phyloP scores from a whole-genome alignment of 92 coral and sea anemone species.

The Phenganax subtilis region DNA sequence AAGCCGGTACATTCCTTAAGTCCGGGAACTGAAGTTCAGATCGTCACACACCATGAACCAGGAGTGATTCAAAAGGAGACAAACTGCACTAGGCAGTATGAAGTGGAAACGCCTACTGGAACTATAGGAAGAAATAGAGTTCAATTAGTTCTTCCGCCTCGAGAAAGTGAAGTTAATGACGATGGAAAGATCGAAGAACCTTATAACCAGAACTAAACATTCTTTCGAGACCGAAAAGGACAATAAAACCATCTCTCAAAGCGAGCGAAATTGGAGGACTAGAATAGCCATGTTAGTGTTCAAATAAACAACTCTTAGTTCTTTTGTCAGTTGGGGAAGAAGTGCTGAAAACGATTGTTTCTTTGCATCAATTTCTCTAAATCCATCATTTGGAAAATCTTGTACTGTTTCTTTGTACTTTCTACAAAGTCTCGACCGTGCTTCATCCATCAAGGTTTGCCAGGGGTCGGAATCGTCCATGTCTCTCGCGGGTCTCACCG shows the following conservation, averaged over 20 bases:
- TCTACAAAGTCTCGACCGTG: no score
- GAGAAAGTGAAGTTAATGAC: not conserved
- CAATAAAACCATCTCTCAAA: conserved; percentile 39
- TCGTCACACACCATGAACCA: not conserved
- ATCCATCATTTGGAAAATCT: no score
- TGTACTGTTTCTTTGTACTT: no score
- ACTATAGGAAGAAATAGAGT: not conserved
- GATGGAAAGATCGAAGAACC: not conserved
- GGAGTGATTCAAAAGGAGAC: not conserved
- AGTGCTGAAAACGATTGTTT: no score
- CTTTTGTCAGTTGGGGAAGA: no score
- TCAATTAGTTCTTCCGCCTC: not conserved
- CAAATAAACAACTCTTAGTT: no score
- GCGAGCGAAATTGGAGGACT: conserved; percentile 34
- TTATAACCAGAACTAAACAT: conserved; percentile 25
- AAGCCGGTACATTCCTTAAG: conserved; percentile 33
- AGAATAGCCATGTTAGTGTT: no score
- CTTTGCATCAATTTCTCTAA: no score
- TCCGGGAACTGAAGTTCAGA: conserved; percentile 6
- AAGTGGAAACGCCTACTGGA: conserved; percentile 26
- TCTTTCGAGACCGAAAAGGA: conserved; percentile 38
- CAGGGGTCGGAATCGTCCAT: no score
- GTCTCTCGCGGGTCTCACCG: no score
- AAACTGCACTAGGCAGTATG: conserved; percentile 29
- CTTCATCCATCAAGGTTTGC: no score